Base-by-base conservation (phyloP, 2,888 invertebrate species). In the Meliscaeva auricollis region DNA sequence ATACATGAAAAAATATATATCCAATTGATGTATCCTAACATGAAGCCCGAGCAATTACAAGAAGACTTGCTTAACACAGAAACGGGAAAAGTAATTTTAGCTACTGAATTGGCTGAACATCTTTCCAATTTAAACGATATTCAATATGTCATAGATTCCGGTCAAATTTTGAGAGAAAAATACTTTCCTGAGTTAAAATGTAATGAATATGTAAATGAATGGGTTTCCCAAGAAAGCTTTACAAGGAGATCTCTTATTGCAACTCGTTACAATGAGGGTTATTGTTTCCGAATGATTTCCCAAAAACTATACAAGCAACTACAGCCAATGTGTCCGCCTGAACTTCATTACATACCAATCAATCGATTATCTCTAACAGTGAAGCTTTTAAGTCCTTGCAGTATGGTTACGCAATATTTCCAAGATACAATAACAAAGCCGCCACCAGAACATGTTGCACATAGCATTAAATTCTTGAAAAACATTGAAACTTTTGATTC, bases 41-140 rank as follows among this genome's bases (percentile, higher is more conserved):
- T 98, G 96, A 96, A 97, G 90, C 96, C 95, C 0, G 90, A 93
- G 8, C 97, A 98, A 88, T 97, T 98, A 91, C 96, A 96, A 90
- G 90, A 92, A 2, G 94, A 95, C 3, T 97, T 98, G 91, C 93
- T 94, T 0, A 92, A 95, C 8, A 94, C 95, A 11, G 93, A 94
- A 0, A 62, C 30, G 4, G 78, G 76, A 6, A 98, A 98, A 93
- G 96, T 98, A 76, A 96, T 98, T 68, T 93, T 99, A 62, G 95
- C 98, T 0, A 98, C 98, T 0, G 98, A 98, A 90, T 97, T 99
- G 70, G 98, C 98, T 0, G 98, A 98, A 92, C 97, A 97, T 0
- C 96, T 97, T 84, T 94, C 98, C 26, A 98, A 98, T 0, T 96
- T 98, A 72, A 96, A 97, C 90, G 97, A 98, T 92, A 96, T 98